Percentiles rank a stretch among this genome's conserved stretches.
Evolutionary conservation across 2,113 vertebrate genomes (phyloP).

Genomic region (Apus apus): DNA sequence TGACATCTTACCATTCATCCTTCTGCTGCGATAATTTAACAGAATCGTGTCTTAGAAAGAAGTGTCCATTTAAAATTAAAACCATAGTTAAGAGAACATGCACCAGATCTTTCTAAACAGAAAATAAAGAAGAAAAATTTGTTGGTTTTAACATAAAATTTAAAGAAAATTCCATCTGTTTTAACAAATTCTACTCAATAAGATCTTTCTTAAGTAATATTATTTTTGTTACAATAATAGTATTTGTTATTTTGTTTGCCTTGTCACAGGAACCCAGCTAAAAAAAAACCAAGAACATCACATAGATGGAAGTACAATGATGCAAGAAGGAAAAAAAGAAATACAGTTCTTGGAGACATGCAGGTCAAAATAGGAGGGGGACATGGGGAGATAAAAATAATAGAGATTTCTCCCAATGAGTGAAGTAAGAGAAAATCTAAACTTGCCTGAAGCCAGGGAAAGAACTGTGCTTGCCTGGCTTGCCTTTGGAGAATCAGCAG

Average conservation of each 20-base stretch:
- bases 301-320: background rate
- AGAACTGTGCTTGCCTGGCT: background rate
- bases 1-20: background rate
- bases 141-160: background rate
- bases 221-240: background rate
- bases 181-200: background rate
- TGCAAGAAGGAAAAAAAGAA: background rate
- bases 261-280: background rate
- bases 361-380: background rate
- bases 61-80: background rate
- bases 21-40: background rate
- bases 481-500: background rate
- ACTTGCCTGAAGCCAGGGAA: background rate
- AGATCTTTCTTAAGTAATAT: background rate
- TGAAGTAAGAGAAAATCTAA: background rate
- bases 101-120: background rate
- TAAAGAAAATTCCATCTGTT: background rate
- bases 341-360: background rate
- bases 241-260: background rate
- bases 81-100: background rate
- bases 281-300: background rate
- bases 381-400: rapidly evolving
- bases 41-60: background rate
- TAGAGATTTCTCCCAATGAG: background rate
- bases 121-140: background rate